These are phyloP conservation scores for Erebia aethiops DNA, from an alignment of 2,888 invertebrate genomes.

Conservation along the genomic window DNA sequence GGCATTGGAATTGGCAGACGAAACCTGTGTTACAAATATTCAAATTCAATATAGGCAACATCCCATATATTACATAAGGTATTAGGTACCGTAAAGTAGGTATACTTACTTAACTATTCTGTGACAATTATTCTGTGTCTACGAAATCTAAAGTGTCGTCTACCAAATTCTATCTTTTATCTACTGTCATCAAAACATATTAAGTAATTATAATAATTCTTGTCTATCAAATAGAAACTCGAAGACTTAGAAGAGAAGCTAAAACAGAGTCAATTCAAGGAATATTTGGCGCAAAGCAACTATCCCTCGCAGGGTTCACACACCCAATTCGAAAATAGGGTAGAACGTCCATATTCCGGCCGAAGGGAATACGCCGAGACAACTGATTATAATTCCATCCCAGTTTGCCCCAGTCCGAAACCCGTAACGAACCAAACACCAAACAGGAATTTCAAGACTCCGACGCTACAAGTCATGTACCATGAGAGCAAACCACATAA, in stretches of 20 bases:
- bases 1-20: no score
- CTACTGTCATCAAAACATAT: no score
- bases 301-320: constrained; percentile 55
- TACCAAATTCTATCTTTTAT: no score
- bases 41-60: no score
- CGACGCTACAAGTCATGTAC: constrained; percentile 66
- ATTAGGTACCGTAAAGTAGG: no score
- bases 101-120: no score
- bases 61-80: no score
- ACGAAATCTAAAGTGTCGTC: no score
- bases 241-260: constrained; percentile 76
- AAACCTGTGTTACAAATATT: no score
- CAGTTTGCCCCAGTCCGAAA: constrained; percentile 49
- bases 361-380: constrained; percentile 52
- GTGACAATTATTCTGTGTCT: no score
- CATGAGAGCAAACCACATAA: constrained; percentile 55
- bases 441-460: constrained; percentile 47
- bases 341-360: constrained; percentile 69
- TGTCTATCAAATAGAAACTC: constrained; percentile 45
- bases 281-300: constrained; percentile 65
- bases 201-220: neutral
- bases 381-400: constrained; percentile 46
- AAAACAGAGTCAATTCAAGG: constrained; percentile 72
- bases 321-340: constrained; percentile 54
- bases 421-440: constrained; percentile 45